Evolutionary conservation across 2,888 invertebrate species (phyloP), one percentile per base, ranked within the genome.

Genomic region (Leucozona laternaria): DNA sequence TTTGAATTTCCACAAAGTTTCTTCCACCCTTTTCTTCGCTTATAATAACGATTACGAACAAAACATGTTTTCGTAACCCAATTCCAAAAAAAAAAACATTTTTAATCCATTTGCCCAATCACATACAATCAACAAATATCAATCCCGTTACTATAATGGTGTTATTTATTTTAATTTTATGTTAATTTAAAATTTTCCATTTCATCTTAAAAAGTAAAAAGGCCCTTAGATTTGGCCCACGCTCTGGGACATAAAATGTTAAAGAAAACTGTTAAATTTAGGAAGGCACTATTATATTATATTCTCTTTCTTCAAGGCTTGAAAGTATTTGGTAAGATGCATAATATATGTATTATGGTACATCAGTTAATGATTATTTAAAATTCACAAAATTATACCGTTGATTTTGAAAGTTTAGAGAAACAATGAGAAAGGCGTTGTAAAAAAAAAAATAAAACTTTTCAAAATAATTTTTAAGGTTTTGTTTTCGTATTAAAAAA

Each of bases 11-110:
- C 43, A 43, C 0, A 43, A 43, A 43, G 43, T 7, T 43, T 43
- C 6, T n/a, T n/a, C n/a, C 43, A 43, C n/a, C 45, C 17, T 45
- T 45, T 45, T 17, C 45, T 8, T 45, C 17, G 17, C 3, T 45
- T 15, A 15, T 15, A 6, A 45, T 45, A 10, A 45, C 10, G 45
- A 45, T 45, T n/a, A 40, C 10, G 10, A 45, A 45, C 45, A 57
- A 28, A 57, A 34, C 17, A 77, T 64, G 71, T 77, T 72, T 71
- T 77, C 34, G 43, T 82, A 66, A 82, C 81, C 77, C 71, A 66
- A 58, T 82, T 77, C 64, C 71, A n/a, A 40, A 37, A 50, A 40
- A 45, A 31, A 31, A 31, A 37, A 37, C 37, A 37, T 11, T 37
- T 37, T 13, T 37, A 37, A 37, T 11, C 4, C 66, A 57, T 48